Evolutionary conservation across 1,140 invertebrate genomes (phyloP), one percentile per base, ranked within the genome.

Genomic region (Pemphigus obesinymphae): DNA sequence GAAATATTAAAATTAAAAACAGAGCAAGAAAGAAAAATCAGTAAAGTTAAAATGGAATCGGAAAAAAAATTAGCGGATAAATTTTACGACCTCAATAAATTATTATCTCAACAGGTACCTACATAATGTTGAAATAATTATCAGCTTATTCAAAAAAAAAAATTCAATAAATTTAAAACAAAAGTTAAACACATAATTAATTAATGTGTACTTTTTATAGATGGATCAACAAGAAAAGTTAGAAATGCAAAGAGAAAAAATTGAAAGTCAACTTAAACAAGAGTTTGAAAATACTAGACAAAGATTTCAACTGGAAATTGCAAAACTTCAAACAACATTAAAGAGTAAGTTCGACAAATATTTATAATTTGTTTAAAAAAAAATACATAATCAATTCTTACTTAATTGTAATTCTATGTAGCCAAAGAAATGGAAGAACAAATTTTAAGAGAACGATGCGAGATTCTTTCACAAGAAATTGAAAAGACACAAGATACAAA

Each of bases 391-490:
- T 23, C 29, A 43, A 11, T 53, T 26, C n/a, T 31, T 61, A 40
- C 17, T 45, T 82, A 37, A 55, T 23, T 58, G 23, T 58, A 31
- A 72, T 80, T 37, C 63, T 15, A 76, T 82, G 26, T 43, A 83
- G 84, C 83, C 15, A 84, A 84, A 82, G 84, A 84, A 82, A 72
- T 66, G 31, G 84, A 85, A 63, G 85, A 85, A 78, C 83, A 81
- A 72, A 68, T 82, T 53, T 68, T 85, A 48, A 83, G 84, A 55
- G 83, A 84, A 48, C 82, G 84, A 34, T 85, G 84, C 84, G 85
- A 85, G 55, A 83, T 83, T 40, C 48, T 85, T 70, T 75, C 84
- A 31, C 40, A 48, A 82, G 84, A 85, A 82, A 70, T 75, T 78
- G 83, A 83, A 48, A 83, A 82, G 53, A 73, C 61, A 4, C 70